Base-by-base conservation (phyloP, 2,888 invertebrate genomes). In the Colletes collaris region DNA sequence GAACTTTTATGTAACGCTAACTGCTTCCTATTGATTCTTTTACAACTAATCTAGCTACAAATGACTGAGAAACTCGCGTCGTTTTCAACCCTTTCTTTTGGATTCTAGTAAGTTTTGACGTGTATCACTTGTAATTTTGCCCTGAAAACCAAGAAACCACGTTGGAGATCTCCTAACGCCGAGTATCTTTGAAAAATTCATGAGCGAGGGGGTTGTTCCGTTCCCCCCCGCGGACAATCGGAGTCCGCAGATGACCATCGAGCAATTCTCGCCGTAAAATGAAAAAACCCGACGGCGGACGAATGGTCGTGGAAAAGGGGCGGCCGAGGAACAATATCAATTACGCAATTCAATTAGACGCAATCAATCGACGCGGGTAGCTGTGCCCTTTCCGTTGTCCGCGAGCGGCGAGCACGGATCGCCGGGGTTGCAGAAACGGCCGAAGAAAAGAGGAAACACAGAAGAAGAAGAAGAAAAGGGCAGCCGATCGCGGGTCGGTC, bases 261-360 rank as follows among this genome's bases (percentile, higher is more conserved):
- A 7, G 10, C 40, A 46, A 46, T 46, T 8, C 44, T 3, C 44
- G 44, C 52, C 16, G 16, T 7, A 2, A 6, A 46, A 10, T 10
- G 44, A 46, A 46, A 46, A 52, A 52, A 5, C n/a, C 40, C 16
- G 52, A 52, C 49, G 10, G 11, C 49, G 27, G 27, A 27, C 40
- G 40, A 40, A n/a, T 13, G 50, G n/a, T 16, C 52, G 7, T n/a
- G 40, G 55, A 73, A 71, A 63, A 62, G 40, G 59, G 55, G 37
- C 56, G 71, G 69, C 16, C 49, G 46, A 46, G 74, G 79, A 79
- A 85, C 84, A 84, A 85, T 87, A 85, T 83, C 86, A 89, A 87
- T 90, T 89, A 86, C 86, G 86, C 84, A 84, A 91, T 89, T 89
- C 87, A 90, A 91, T 90, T 90, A 90, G 84, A 85, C 80, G 82